phyloP scores from a whole-genome alignment of 2,113 vertebrate species.

The Tretioscincus oriximinensis region DNA sequence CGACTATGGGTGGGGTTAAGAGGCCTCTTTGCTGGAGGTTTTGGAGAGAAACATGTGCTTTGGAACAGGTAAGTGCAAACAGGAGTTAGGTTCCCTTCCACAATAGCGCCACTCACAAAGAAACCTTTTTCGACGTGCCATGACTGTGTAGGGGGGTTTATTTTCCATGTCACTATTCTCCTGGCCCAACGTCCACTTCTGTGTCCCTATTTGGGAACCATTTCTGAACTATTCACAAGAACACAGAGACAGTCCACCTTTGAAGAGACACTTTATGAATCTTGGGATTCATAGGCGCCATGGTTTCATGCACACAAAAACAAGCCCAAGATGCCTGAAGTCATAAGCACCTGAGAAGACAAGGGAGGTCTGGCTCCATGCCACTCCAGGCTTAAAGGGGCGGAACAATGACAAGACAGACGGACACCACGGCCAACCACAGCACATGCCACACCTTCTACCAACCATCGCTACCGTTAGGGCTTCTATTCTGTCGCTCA shows the following conservation, averaged over 20 bases:
- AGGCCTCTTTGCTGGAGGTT: too few species aligned
- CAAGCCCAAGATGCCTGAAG: constrained; percentile 61
- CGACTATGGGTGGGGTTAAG: too few species aligned
- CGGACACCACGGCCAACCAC: constrained; percentile 58
- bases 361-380: constrained; percentile 53
- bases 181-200: constrained; percentile 27
- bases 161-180: background rate
- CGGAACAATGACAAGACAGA: constrained; percentile 64
- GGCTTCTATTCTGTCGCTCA: constrained; percentile 78
- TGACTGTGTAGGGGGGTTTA: too few species aligned
- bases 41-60: too few species aligned
- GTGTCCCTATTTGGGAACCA: too few species aligned
- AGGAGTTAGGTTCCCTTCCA: background rate
- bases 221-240: background rate
- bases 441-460: constrained; percentile 65
- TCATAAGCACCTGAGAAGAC: constrained; percentile 50
- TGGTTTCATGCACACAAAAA: constrained; percentile 65
- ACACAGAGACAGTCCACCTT: constrained; percentile 31
- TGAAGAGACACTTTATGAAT: background rate
- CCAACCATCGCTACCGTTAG: constrained; percentile 66
- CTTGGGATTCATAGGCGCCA: constrained; percentile 30
- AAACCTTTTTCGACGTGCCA: background rate
- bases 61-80: too few species aligned
- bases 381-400: constrained; percentile 56
- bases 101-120: background rate